Evolutionary conservation across 23 tunicate species (phyloP), one percentile per base, ranked within the genome.

Genomic region (Trididemnum nubilum): DNA sequence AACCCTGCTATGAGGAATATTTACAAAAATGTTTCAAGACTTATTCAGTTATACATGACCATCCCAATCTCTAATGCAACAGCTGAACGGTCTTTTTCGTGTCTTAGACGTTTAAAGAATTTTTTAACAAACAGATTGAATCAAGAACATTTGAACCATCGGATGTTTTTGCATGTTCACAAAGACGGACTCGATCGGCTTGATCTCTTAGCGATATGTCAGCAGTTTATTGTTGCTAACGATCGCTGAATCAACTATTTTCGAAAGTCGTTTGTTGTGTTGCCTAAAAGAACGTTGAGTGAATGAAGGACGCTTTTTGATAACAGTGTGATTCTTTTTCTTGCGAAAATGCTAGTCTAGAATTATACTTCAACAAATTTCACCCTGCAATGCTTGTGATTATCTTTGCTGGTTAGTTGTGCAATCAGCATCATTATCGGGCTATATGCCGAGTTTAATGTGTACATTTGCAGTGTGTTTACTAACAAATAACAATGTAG

Each of bases 141-240:
- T 24, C 69, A 61, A 61, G 69, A 61, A 61, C 69, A 61, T 22
- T 61, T 61, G 69, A 61, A 61, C 69, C 69, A 61, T 61, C 27
- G 69, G 69, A 61, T 61, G 69, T 61, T 61, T 25, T 61, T 61
- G 30, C 69, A 61, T 25, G 30, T 61, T 22, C 29, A 61, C 69
- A 61, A 61, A 61, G 30, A 22, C 69, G 4, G 27, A 25, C 27
- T 61, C 19, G 69, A 61, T 61, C 69, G 30, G 69, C 29, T 61
- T 61, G 69, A 61, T 61, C 30, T 61, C 69, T 22, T 24, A 19
- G 29, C 69, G 30, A 61, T 61, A 22, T 61, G 69, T 61, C 69
- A 61, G 30, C 29, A 61, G 22, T 61, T 61, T 61, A 22, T 61
- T 15, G 69, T 25, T 22, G 27, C 30, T 25, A 61, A 61, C 22